Conservation (phyloP, 2,888 invertebrate species). For the Eudasyphora cyanicolor region DNA sequence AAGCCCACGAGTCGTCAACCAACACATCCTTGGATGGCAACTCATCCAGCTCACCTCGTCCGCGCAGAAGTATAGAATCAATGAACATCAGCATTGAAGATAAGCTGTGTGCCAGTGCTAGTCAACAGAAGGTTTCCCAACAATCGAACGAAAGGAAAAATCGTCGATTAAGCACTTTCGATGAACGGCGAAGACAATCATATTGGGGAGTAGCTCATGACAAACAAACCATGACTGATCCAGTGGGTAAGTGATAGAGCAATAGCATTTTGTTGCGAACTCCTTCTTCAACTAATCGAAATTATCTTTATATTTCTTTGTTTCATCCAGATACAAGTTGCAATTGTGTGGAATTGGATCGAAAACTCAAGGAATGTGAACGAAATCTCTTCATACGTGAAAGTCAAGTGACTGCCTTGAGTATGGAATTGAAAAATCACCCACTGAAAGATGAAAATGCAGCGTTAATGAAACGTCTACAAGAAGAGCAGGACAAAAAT, state of each 20-base stretch:
- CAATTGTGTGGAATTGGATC: conserved; percentile 72
- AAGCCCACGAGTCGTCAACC: conserved; percentile 30
- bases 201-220: conserved; percentile 72
- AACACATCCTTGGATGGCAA: conserved; percentile 46
- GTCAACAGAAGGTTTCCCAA: conserved; percentile 63
- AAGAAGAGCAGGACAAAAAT: conserved; percentile 73
- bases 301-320: background rate
- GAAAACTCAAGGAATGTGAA: conserved; percentile 73
- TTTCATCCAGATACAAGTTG: conserved; percentile 69
- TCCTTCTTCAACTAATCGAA: background rate
- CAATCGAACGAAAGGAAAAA: conserved; percentile 71
- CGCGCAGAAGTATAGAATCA: conserved; percentile 46
- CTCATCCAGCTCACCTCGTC: conserved; percentile 32
- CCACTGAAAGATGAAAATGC: conserved; percentile 76
- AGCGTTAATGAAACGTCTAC: conserved; percentile 71
- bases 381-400: conserved; percentile 73
- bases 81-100: conserved; percentile 68
- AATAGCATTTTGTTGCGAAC: no score
- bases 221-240: conserved; percentile 75
- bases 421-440: conserved; percentile 75
- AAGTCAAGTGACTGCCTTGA: conserved; percentile 74
- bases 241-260: conserved; percentile 72
- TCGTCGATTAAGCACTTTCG: conserved; percentile 75
- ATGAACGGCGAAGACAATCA: conserved; percentile 74
- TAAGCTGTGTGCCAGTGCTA: conserved; percentile 62